These are phyloP conservation scores for Parazoanthus swiftii DNA, from an alignment of 92 coral and sea anemone genomes.

Conservation along the genomic window DNA sequence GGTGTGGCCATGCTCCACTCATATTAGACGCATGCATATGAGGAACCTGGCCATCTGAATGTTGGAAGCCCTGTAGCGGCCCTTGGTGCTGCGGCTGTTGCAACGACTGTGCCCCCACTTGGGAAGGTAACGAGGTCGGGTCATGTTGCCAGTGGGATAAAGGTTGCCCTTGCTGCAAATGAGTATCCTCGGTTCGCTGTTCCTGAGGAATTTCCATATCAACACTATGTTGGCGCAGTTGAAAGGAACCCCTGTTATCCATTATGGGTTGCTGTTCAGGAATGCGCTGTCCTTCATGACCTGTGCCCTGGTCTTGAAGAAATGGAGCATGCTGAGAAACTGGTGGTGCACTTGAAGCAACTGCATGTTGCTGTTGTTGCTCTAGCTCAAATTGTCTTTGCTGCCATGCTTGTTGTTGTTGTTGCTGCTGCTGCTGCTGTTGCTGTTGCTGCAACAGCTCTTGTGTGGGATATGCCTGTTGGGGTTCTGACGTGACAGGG, in stretches of 20 bases:
- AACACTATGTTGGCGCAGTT: constrained; percentile 10
- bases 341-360: constrained; percentile 23
- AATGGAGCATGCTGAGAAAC: constrained; percentile 32
- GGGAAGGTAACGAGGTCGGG: constrained; percentile 25
- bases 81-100: constrained; percentile 51
- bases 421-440: constrained; percentile 51
- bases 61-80: constrained; percentile 53
- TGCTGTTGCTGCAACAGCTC: constrained; percentile 42
- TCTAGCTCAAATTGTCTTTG: constrained; percentile 46
- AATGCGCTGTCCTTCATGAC: neutral
- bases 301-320: constrained; percentile 1
- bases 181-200: constrained; percentile 16
- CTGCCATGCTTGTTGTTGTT: constrained; percentile 45
- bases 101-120: neutral
- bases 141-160: constrained; percentile 44
- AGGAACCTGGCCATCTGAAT: constrained; percentile 14
- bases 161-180: constrained; percentile 31
- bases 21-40: constrained; percentile 20
- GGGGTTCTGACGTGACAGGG: constrained; percentile 32
- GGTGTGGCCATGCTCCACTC: constrained; percentile 18
- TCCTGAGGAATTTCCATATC: constrained; percentile 16
- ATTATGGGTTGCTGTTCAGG: constrained; percentile 8
- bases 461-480: constrained; percentile 20
- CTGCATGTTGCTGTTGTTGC: constrained; percentile 30
- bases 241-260: constrained; percentile 29